Base-by-base conservation (phyloP, 2,113 vertebrate genomes). In the Climacteris rufus region DNA sequence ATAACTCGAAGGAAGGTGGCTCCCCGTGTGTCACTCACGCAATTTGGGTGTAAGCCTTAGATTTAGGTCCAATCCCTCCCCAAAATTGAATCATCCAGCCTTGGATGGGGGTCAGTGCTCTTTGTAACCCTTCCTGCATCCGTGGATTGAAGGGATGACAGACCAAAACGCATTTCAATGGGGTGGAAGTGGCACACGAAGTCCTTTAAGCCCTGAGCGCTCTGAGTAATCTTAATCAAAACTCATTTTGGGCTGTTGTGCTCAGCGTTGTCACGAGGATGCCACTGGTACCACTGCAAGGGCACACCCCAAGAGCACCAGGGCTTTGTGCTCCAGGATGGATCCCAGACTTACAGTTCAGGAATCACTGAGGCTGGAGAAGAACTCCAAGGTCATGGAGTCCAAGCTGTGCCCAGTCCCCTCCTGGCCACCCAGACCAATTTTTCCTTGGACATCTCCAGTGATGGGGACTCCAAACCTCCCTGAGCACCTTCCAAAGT, bases 181-280 rank as follows among this genome's bases (percentile, higher is more conserved):
- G 28, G 9, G 2, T 6, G 16, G 28, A 16, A 21, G 56, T 22
- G 42, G 53, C 66, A 5, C 2, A 0, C 2, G 28, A n/a, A 6
- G 18, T 20, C 13, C 33, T 65, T 47, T 17, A 7, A 75, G 13
- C 56, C 28, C 45, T 8, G n/a, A 89, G 39, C 33, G 30, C 31
- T 77, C 54, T 74, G 79, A 90, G 60, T 57, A 40, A 80, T 81
- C 72, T 54, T 4, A 45, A 65, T 20, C 53, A 49, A 87, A 86
- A n/a, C 39, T 91, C 17, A 2, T 59, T n/a, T 27, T 27, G 47
- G n/a, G 57, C 18, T 16, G 39, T 21, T 40, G 11, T 4, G 22
- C 42, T 40, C 47, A 45, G 61, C 40, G 2, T 15, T 37, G 54
- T 24, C 65, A 31, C 40, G 35, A 11, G 15, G 33, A 22, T 7